These are phyloP conservation scores for Ceyx cyanopectus DNA, from an alignment of 2,113 vertebrate genomes.

Conservation along the genomic window DNA sequence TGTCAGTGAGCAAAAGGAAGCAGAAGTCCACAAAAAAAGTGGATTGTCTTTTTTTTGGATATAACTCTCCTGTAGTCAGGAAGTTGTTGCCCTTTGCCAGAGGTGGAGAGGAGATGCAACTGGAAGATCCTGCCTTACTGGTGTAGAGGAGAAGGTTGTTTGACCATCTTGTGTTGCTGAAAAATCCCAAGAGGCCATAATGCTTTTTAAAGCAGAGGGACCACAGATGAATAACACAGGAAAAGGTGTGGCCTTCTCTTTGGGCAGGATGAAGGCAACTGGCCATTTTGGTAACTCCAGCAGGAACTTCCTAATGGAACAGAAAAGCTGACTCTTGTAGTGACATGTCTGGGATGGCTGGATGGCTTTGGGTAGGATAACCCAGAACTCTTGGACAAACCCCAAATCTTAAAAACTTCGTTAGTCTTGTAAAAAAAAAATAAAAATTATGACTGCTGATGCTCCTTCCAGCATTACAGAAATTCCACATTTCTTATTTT, in stretches of 20 bases:
- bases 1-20: background rate
- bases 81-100: accelerated
- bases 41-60: background rate
- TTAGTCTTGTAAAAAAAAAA: background rate
- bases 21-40: background rate
- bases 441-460: too few species aligned
- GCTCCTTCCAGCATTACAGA: background rate
- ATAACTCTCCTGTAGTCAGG: background rate
- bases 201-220: background rate
- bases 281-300: background rate
- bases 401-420: background rate
- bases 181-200: background rate
- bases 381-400: background rate
- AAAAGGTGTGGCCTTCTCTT: background rate
- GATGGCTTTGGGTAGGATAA: background rate
- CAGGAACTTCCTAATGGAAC: background rate
- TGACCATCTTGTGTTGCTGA: background rate
- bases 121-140: background rate
- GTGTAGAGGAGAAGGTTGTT: background rate
- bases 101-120: background rate
- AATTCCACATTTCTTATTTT: background rate
- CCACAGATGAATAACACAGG: accelerated
- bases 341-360: background rate
- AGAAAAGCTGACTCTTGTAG: background rate
- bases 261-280: background rate